These are phyloP conservation scores for Acanthis flammea DNA, from an alignment of 2,797 vertebrate species.

Conservation along the genomic window DNA sequence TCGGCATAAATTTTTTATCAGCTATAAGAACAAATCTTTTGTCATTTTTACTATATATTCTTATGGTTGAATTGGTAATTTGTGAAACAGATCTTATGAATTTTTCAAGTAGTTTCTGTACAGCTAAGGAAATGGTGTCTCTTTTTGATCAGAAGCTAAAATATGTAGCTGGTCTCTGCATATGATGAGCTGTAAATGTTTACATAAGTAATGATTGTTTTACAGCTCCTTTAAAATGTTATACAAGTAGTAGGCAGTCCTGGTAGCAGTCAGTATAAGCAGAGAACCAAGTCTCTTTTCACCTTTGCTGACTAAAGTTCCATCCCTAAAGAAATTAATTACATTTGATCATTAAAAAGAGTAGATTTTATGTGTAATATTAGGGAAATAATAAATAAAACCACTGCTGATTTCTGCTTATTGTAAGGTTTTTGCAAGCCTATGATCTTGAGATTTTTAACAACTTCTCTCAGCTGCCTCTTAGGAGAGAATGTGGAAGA, in stretches of 20 bases:
- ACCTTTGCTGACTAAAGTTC: constrained; percentile 13
- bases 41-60: constrained; percentile 84
- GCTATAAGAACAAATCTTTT: constrained; percentile 96
- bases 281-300: not conserved
- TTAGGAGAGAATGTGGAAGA: not conserved
- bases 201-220: constrained; percentile 36
- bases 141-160: constrained; percentile 57
- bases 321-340: not conserved
- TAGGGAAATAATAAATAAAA: not conserved
- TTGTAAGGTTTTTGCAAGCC: not conserved
- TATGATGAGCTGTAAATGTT: constrained; percentile 41
- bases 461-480: not conserved
- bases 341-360: not conserved
- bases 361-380: not conserved
- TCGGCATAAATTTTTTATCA: constrained; percentile 95
- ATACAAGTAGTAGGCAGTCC: not conserved
- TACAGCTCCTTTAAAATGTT: constrained; percentile 12
- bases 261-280: not conserved
- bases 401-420: not conserved
- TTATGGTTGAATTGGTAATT: constrained; percentile 85
- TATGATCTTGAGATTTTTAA: not conserved
- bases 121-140: constrained; percentile 66
- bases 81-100: constrained; percentile 96
- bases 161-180: not conserved
- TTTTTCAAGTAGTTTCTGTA: constrained; percentile 89